A percentile compares a stretch with the other conserved stretches of the same genome.
Conservation (phyloP, 2,113 vertebrate species). For the Podiceps cristatus region DNA sequence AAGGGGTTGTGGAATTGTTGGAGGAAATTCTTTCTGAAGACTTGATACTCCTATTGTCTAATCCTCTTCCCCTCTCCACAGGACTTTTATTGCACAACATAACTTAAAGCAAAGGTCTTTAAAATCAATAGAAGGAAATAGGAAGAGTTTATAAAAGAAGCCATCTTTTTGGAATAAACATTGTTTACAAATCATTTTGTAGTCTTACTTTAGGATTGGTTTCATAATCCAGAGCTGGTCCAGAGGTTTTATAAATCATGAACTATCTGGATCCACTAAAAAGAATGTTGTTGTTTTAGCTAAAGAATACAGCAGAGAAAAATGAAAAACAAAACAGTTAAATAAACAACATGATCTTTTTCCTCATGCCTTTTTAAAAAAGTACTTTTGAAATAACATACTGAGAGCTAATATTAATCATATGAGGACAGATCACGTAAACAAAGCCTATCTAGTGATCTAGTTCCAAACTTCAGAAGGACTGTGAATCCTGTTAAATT, state of each 20-base stretch:
- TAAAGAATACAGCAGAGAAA: conserved; percentile 63
- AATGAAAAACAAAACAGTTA: conserved; percentile 53
- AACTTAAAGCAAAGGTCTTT: conserved; percentile 16
- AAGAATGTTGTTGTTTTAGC: conserved; percentile 49
- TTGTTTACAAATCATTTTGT: background rate
- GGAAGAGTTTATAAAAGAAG: background rate
- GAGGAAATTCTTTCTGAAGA: background rate
- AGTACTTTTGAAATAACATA: conserved; percentile 28
- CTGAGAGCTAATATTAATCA: conserved; percentile 50
- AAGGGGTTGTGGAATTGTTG: background rate
- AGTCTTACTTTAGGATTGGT: conserved; percentile 44
- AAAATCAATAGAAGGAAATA: conserved; percentile 26
- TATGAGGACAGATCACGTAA: conserved; percentile 45
- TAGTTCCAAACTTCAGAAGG: conserved; percentile 46
- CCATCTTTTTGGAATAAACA: background rate
- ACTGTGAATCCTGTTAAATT: conserved; percentile 21
- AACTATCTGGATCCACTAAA: conserved; percentile 54
- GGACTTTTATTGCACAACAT: background rate
- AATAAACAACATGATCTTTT: conserved; percentile 14
- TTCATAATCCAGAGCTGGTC: conserved; percentile 70
- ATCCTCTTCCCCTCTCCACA: background rate
- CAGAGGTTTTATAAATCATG: conserved; percentile 64
- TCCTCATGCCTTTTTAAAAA: conserved; percentile 10
- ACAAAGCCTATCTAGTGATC: conserved; percentile 50
- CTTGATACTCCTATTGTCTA: background rate